Percentiles rank a stretch among this genome's conserved stretches.
These are phyloP conservation scores for Styela clava DNA, from an alignment of 23 tunicate genomes.

Conservation along the genomic window DNA sequence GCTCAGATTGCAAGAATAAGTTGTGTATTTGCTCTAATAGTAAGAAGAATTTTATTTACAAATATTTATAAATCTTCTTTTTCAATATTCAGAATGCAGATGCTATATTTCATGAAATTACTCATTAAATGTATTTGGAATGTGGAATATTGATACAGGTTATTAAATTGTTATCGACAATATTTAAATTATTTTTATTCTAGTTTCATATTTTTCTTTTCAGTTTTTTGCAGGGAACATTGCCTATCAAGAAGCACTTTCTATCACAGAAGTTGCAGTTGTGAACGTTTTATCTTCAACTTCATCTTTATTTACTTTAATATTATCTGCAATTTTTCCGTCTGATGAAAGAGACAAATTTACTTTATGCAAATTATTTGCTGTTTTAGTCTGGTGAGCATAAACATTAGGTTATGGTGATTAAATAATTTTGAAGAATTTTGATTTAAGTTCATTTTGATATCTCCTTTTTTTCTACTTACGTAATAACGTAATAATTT, in stretches of 20 bases:
- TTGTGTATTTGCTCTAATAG: slow-evolving; percentile 61
- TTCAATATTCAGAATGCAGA: no score
- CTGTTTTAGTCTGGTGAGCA: slow-evolving; percentile 81
- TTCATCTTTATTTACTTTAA: slow-evolving; percentile 80
- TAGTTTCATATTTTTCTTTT: slow-evolving; percentile 5
- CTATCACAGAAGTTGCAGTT: slow-evolving; percentile 54
- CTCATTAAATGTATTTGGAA: no score
- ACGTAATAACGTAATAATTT: no score
- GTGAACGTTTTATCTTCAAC: slow-evolving; percentile 73
- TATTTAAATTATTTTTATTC: background rate
- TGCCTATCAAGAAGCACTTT: slow-evolving; percentile 80
- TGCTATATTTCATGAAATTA: no score
- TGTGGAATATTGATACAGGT: no score
- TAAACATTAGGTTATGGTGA: background rate
- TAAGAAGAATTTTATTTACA: slow-evolving; percentile 22
- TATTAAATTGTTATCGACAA: no score
- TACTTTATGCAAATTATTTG: slow-evolving; percentile 55
- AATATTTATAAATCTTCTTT: no score
- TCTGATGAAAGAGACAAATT: slow-evolving; percentile 46
- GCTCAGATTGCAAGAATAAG: slow-evolving; percentile 64
- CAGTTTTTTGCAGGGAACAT: slow-evolving; percentile 91
- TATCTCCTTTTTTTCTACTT: no score
- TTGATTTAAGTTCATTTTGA: no score
- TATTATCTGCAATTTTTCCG: slow-evolving; percentile 81
- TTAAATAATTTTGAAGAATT: no score